These are phyloP conservation scores for Polia nebulosa DNA, from an alignment of 2,888 invertebrate species.

Conservation along the genomic window DNA sequence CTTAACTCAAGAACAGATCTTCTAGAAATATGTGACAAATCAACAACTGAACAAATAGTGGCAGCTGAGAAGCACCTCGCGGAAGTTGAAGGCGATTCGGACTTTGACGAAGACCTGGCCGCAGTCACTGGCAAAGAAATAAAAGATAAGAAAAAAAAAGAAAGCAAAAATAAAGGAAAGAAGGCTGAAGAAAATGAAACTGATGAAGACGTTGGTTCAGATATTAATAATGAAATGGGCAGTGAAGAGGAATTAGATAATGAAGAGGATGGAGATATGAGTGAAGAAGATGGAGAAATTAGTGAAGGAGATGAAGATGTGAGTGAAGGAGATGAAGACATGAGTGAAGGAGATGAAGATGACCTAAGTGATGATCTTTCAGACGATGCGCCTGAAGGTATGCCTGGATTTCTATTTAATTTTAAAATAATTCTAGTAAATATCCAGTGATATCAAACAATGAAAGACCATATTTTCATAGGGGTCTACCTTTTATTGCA, in stretches of 20 bases:
- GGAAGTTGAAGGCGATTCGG: constrained; percentile 90
- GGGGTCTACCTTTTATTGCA: no score
- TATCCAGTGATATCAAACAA: no score
- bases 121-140: constrained; percentile 88
- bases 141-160: constrained; percentile 68
- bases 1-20: constrained; percentile 87
- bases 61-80: constrained; percentile 92
- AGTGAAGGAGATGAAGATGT: constrained; percentile 54
- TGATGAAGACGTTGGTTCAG: constrained; percentile 59
- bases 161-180: constrained; percentile 46
- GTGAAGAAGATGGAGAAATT: constrained; percentile 57
- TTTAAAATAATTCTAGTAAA: neutral
- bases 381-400: constrained; percentile 75
- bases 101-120: constrained; percentile 92
- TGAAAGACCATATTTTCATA: no score
- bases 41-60: constrained; percentile 91
- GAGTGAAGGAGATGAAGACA: constrained; percentile 52
- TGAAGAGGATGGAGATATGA: constrained; percentile 36
- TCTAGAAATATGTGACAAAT: constrained; percentile 94
- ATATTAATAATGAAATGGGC: constrained; percentile 59
- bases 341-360: constrained; percentile 52
- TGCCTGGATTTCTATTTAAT: neutral
- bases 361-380: constrained; percentile 52
- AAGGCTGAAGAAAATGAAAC: constrained; percentile 56
- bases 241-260: constrained; percentile 59